Conservation (phyloP, 2,113 vertebrate genomes). For the Rhipidura dahli region DNA sequence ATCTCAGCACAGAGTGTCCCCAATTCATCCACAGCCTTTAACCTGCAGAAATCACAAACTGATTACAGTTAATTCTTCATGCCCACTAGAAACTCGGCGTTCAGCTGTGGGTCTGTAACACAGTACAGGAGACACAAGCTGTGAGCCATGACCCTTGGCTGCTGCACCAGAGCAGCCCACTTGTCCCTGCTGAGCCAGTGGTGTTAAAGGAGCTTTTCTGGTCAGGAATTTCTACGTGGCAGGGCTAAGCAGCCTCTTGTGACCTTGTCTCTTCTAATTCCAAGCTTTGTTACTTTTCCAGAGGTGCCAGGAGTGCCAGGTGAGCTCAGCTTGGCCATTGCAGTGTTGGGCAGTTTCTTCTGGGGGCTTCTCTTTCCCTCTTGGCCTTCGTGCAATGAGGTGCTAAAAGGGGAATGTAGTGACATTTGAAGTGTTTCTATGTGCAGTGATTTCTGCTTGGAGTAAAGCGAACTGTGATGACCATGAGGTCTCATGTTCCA, state of each 20-base stretch:
- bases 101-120: neutral
- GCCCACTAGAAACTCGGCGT: neutral
- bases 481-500: neutral
- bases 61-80: neutral
- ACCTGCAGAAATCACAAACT: neutral
- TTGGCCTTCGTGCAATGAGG: neutral
- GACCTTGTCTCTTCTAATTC: neutral
- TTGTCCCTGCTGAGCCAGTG: neutral
- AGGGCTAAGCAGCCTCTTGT: neutral
- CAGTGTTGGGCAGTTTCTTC: neutral
- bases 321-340: neutral
- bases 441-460: neutral
- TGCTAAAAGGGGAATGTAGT: neutral
- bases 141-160: fast-evolving
- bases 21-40: neutral
- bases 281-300: neutral
- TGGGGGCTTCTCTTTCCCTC: neutral
- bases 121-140: fast-evolving
- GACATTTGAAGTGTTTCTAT: neutral
- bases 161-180: fast-evolving
- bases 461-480: neutral
- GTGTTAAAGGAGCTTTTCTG: neutral
- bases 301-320: neutral
- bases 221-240: neutral
- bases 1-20: neutral